Evolutionary conservation across 2,113 vertebrate genomes (phyloP).

Genomic region (Patagioenas fasciata): DNA sequence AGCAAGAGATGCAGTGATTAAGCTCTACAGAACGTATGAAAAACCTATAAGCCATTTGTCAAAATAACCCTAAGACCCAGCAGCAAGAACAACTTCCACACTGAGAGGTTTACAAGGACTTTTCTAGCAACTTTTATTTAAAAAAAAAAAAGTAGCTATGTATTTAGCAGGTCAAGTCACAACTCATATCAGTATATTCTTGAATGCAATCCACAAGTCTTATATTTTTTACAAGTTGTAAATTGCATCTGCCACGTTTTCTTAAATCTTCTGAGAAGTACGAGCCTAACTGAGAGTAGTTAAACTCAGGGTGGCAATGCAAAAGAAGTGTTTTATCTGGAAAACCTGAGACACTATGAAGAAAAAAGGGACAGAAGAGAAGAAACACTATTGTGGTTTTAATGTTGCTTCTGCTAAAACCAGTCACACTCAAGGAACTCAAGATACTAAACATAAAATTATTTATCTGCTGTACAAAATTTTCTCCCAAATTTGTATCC

Average conservation of each 20-base stretch:
- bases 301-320: background rate
- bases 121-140: background rate
- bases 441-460: background rate
- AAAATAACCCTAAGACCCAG: background rate
- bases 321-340: background rate
- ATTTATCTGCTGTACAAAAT: background rate
- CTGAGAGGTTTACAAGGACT: background rate
- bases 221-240: background rate
- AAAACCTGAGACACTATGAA: background rate
- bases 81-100: background rate
- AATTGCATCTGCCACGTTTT: background rate
- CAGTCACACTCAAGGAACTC: background rate
- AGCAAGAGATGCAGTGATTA: background rate
- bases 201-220: background rate
- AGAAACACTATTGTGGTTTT: background rate
- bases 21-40: background rate
- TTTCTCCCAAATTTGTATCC: background rate
- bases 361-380: background rate
- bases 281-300: background rate
- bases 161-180: background rate
- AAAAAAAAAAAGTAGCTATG: background rate
- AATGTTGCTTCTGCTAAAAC: background rate
- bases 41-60: rapidly evolving
- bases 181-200: background rate
- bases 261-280: background rate